These are phyloP conservation scores for Anguilla japonica DNA, from an alignment of 2,113 vertebrate genomes.

Conservation along the genomic window DNA sequence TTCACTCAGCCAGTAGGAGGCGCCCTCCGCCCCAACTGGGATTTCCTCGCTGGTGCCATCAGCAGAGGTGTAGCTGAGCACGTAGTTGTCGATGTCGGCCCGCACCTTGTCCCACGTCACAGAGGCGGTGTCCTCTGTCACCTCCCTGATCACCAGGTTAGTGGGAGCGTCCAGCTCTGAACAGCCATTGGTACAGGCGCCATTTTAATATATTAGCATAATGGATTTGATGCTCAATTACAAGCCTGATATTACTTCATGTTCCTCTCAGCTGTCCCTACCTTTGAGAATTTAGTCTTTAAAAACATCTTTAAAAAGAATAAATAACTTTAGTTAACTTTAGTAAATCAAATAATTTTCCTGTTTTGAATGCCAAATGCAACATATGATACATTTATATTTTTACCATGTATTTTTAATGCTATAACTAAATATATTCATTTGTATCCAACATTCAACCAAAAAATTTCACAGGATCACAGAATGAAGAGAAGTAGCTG, in stretches of 20 bases:
- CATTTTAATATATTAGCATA: not conserved
- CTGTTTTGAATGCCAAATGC: not conserved
- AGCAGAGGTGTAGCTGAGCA: conserved; percentile 71
- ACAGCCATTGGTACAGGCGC: not conserved
- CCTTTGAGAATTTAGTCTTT: not conserved
- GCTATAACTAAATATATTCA: not conserved
- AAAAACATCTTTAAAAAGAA: not conserved
- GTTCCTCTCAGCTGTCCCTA: not conserved
- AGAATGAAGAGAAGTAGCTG: no score
- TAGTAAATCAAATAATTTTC: no score
- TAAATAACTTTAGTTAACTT: no score
- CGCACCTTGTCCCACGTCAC: conserved; percentile 72
- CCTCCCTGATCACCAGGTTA: conserved; percentile 58
- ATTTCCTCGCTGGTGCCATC: conserved; percentile 68
- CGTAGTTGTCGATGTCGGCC: conserved; percentile 72
- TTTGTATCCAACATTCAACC: not conserved
- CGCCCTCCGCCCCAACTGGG: conserved; percentile 65
- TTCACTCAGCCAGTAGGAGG: conserved; percentile 58
- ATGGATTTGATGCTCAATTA: not conserved
- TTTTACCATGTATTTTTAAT: not conserved
- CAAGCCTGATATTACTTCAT: not conserved
- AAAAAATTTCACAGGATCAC: no score
- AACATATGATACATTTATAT: not conserved
- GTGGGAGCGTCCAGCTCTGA: conserved; percentile 67
- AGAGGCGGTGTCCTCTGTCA: conserved; percentile 71